Base-by-base conservation (phyloP, 2,888 invertebrate species). In the Gerris lacustris region DNA sequence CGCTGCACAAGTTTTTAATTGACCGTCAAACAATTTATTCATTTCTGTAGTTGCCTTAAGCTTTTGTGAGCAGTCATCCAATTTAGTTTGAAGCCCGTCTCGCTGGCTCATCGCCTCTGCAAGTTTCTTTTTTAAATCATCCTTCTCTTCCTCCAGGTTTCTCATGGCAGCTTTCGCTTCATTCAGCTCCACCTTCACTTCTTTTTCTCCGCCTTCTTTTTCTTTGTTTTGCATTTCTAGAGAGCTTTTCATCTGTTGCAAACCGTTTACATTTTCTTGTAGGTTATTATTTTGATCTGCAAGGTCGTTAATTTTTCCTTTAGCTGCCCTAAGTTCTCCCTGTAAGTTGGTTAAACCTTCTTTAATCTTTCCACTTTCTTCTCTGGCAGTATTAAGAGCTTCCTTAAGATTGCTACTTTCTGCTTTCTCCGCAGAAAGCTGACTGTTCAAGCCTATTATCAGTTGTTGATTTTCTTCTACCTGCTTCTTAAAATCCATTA, bases 201-300 rank as follows among this genome's bases (percentile, higher is more conserved):
- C n/a, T 5, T 63, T 44, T 11, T 66, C 67, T 15, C 64, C 66
- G 11, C 68, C 18, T 45, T 70, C 71, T 17, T 62, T 67, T 68
- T 71, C 71, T 17, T 64, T 64, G 31, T n/a, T 18, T n/a, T n/a
- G 11, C 7, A n/a, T 64, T 17, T 64, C n/a, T 18, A 64, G 18
- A 64, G 18, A 64, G 7, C 17, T 17, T 9, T 64, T 64, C 18
- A 64, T n/a, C 17, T 64, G 1, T 17, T 64, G 7, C 31, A 64
- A n/a, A n/a, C 31, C 64, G 9, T 11, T 64, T 64, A 64, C 31
- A 9, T 18, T 17, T n/a, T 18, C 17, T 9, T 64, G 17, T 7
- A 64, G 64, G 7, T 64, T 17, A 9, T 17, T 31, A n/a, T 7
- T n/a, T 7, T 64, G 64, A 7, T 18, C 7, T 18, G 7, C 64